Evolutionary conservation across 2,797 vertebrate genomes (phyloP).

Genomic region (Semaprochilodus insignis): DNA sequence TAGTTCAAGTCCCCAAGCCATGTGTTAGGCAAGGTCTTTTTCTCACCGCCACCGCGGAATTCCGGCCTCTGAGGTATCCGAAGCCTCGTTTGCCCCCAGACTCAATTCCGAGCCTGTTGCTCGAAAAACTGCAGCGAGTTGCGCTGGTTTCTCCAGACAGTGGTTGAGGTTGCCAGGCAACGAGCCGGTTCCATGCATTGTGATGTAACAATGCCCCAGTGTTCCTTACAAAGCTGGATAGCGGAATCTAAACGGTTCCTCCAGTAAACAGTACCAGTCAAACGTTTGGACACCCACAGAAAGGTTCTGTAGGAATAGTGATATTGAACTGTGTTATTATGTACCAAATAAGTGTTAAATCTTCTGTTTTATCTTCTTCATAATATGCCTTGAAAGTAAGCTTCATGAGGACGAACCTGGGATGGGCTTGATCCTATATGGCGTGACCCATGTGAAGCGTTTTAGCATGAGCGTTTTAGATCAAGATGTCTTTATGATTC

Average conservation of each 20-base stretch:
- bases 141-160: neutral
- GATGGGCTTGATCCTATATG: too few species aligned
- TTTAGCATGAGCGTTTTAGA: neutral
- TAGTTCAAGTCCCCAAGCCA: constrained; percentile 51
- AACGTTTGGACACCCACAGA: neutral
- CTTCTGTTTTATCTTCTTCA: too few species aligned
- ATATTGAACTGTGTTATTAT: neutral
- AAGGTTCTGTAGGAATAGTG: neutral
- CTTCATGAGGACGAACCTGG: too few species aligned
- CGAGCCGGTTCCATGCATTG: constrained; percentile 19
- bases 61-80: neutral
- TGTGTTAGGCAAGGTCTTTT: constrained; percentile 1
- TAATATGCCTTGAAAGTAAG: too few species aligned
- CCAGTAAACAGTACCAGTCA: neutral
- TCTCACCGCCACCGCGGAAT: neutral
- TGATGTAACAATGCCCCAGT: constrained; percentile 36
- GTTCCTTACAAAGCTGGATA: constrained; percentile 13
- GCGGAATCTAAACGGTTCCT: neutral
- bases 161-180: constrained; percentile 54
- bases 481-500: neutral
- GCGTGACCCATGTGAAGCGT: too few species aligned
- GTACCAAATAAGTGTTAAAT: neutral
- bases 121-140: neutral
- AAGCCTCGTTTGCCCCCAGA: neutral
- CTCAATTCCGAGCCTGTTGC: neutral